A percentile compares a stretch with the other conserved stretches of the same genome.
phyloP scores from a whole-genome alignment of 2,113 vertebrate genomes.

The Eulacestoma nigropectus region DNA sequence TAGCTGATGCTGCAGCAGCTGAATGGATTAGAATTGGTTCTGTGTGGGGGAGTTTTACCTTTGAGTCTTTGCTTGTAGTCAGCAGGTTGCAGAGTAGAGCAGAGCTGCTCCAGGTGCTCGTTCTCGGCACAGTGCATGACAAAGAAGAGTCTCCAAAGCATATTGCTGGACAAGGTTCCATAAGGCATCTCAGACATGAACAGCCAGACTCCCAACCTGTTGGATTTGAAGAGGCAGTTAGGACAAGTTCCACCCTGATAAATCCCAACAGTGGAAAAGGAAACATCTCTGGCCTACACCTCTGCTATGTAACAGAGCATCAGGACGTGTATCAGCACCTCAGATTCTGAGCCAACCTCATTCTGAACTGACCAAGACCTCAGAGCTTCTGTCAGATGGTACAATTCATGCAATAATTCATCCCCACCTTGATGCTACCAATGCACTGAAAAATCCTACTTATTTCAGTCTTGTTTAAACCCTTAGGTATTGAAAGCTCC shows the following conservation, averaged over 20 bases:
- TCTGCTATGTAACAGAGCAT: background rate
- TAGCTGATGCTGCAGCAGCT: background rate
- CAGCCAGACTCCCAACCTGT: conserved; percentile 93
- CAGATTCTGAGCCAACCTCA: background rate
- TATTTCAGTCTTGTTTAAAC: background rate
- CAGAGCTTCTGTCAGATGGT: background rate
- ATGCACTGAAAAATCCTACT: background rate
- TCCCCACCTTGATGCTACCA: background rate
- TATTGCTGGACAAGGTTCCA: conserved; percentile 85
- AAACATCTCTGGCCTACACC: background rate
- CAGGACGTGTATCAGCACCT: background rate
- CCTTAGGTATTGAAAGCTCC: background rate
- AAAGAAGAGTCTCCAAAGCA: conserved; percentile 95
- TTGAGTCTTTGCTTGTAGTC: conserved; percentile 76
- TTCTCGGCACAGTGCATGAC: conserved; percentile 89
- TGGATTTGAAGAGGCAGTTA: background rate
- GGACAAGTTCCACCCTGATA: background rate
- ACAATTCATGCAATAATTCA: background rate
- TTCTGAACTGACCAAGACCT: background rate
- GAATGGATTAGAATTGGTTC: background rate
- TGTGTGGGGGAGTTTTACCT: conserved; percentile 63
- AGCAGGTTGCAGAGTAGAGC: conserved; percentile 51
- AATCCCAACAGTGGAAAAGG: background rate
- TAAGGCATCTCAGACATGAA: conserved; percentile 99
- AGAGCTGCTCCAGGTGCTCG: conserved; percentile 74